These are phyloP conservation scores for Lineus longissimus DNA, from an alignment of 1,140 invertebrate genomes.

Conservation along the genomic window DNA sequence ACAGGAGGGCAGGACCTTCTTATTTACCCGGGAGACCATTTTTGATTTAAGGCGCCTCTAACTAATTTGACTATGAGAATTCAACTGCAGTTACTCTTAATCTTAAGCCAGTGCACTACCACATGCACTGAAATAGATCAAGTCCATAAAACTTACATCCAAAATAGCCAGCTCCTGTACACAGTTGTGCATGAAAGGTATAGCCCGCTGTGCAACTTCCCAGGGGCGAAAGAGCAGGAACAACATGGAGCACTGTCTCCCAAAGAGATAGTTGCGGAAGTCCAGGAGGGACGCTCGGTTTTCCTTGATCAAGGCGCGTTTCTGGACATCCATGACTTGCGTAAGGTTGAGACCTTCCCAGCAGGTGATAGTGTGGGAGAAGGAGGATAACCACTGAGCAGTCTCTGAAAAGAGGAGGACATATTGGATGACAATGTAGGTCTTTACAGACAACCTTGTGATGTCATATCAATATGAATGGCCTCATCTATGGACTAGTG, in stretches of 20 bases:
- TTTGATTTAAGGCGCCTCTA: no score
- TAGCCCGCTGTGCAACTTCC: constrained; percentile 79
- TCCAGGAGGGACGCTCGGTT: constrained; percentile 75
- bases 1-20: no score
- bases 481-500: no score
- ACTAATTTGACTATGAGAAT: no score
- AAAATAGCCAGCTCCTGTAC: constrained; percentile 72
- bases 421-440: constrained; percentile 7
- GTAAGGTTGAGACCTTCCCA: constrained; percentile 79
- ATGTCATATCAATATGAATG: no score
- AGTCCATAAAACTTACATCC: constrained; percentile 58
- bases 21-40: no score
- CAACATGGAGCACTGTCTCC: constrained; percentile 84
- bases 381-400: constrained; percentile 72
- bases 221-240: constrained; percentile 72
- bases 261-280: constrained; percentile 90
- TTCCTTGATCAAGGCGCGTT: constrained; percentile 66
- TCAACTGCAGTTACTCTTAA: no score
- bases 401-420: constrained; percentile 57
- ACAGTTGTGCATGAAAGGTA: constrained; percentile 82
- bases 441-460: background rate
- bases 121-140: no score
- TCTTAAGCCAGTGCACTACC: no score
- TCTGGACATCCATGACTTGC: constrained; percentile 64
- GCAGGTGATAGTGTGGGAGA: constrained; percentile 70